Evolutionary conservation across 2,797 vertebrate species (phyloP), one percentile per base, ranked within the genome.

Genomic region (Enteromius fasciolatus): DNA sequence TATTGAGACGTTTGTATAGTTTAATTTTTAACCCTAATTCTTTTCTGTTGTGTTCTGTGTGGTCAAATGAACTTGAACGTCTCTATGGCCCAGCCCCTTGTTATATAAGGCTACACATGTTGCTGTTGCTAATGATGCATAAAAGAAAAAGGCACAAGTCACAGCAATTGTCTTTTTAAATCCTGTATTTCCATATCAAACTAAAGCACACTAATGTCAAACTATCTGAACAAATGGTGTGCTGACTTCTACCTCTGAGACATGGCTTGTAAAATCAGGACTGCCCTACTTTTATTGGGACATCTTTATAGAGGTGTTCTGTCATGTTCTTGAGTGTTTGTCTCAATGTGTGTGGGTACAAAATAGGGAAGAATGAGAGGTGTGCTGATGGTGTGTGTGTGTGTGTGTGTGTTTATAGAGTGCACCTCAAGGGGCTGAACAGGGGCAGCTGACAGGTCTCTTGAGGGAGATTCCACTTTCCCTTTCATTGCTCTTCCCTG

Each of bases 401-500:
- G 28, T n/a, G n/a, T n/a, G n/a, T n/a, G n/a, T n/a, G n/a, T n/a
- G n/a, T 36, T 11, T 33, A 20, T 54, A 50, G 52, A 81, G 20
- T 70, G 12, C 44, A 70, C 81, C 82, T 78, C 75, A 52, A 46
- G 82, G 69, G 75, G 48, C 73, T 69, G 76, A 84, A 57, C 44
- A 82, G 75, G 63, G 68, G 75, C 28, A 78, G 25, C 28, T 81
- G 78, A 72, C 46, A 75, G 15, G 31, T 81, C 85, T 84, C 82
- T 66, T 36, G 74, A 81, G 82, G 41, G 12, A 61, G 44, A 50
- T 72, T 54, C 59, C 39, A 41, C 36, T 69, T 69, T 76, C 64
- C 44, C 41, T 28, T 75, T 76, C 61, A 75, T 75, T 73, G 46
- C 67, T 77, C 28, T 52, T 75, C 36, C 31, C 67, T 57, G 23